Evolutionary conservation across 2,888 invertebrate genomes (phyloP).

Genomic region (Eupelmus urozonus): DNA sequence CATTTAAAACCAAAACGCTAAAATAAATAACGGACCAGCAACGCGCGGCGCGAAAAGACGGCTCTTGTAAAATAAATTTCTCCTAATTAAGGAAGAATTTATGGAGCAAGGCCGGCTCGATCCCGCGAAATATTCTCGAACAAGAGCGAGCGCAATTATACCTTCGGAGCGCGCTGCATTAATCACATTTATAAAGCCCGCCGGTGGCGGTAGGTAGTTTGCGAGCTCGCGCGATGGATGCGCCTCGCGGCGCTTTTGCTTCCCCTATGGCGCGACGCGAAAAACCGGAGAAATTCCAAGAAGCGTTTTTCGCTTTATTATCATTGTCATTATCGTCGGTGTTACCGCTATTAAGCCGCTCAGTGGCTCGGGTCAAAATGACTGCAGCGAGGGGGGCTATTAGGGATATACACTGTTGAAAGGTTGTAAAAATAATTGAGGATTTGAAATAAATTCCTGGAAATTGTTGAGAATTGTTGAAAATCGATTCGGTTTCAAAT

Average conservation of each 20-base stretch:
- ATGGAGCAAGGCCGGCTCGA: neutral
- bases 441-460: too few species aligned
- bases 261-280: neutral
- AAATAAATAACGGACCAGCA: conserved; percentile 2
- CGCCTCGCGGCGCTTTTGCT: conserved; percentile 14
- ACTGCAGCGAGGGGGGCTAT: too few species aligned
- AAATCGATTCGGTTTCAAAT: too few species aligned
- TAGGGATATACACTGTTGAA: too few species aligned
- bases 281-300: conserved; percentile 47
- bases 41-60: neutral
- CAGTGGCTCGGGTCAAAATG: conserved; percentile 55
- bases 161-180: conserved; percentile 6
- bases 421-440: too few species aligned
- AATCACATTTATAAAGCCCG: conserved; percentile 21
- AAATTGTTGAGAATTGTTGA: too few species aligned
- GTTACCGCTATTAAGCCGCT: conserved; percentile 66
- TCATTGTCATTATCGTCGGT: conserved; percentile 67
- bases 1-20: neutral
- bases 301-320: conserved; percentile 64
- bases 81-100: conserved; percentile 34
- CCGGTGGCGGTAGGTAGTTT: too few species aligned
- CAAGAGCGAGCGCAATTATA: neutral
- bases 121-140: neutral
- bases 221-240: neutral
- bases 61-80: conserved; percentile 33